phyloP scores from a whole-genome alignment of 2,113 vertebrate species.

The Thamnophis sirtalis region DNA sequence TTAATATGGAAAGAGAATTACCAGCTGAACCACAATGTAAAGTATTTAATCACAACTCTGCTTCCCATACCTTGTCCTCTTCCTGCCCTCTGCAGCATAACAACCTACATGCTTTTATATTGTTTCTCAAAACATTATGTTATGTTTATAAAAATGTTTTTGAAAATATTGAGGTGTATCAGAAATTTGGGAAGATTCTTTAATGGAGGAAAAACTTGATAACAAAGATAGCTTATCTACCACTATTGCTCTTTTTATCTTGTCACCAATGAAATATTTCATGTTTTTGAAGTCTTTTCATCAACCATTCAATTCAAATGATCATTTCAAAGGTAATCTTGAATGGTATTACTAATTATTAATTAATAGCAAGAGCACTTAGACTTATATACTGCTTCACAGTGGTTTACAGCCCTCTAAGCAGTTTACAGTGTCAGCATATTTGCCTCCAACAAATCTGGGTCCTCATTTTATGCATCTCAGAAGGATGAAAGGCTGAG shows the following conservation, averaged over 20 bases:
- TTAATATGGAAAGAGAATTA: not conserved
- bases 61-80: not conserved
- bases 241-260: not conserved
- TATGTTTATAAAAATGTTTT: not conserved
- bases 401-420: too few relatives aligned
- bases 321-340: not conserved
- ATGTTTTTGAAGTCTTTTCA: not conserved
- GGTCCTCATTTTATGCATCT: too few relatives aligned
- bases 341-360: not conserved
- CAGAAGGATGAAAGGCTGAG: too few relatives aligned
- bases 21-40: not conserved
- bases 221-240: not conserved
- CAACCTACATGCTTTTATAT: not conserved
- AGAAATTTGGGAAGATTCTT: not conserved
- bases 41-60: not conserved
- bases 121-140: not conserved
- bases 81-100: not conserved
- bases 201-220: not conserved
- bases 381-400: too few relatives aligned
- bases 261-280: not conserved
- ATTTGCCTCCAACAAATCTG: too few relatives aligned
- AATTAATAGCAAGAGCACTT: not conserved
- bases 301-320: not conserved
- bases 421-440: too few relatives aligned
- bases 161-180: not conserved